These are phyloP conservation scores for Mesoclemmys tuberculata DNA, from an alignment of 2,113 vertebrate genomes.

Conservation along the genomic window DNA sequence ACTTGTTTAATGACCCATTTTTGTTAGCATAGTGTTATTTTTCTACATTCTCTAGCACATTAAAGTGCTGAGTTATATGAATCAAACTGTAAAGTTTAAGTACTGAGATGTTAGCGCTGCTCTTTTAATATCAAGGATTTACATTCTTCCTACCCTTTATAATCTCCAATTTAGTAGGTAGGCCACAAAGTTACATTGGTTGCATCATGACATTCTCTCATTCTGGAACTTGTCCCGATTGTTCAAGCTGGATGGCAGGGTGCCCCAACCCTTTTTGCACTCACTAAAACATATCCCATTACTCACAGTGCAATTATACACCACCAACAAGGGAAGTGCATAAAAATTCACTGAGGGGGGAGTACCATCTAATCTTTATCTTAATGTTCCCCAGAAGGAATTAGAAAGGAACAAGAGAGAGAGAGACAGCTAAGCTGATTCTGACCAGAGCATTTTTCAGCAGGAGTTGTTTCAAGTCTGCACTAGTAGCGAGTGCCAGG, in stretches of 20 bases:
- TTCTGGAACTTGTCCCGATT: background rate
- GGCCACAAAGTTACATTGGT: slow-evolving; percentile 20
- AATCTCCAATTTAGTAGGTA: slow-evolving; percentile 52
- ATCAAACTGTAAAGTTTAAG: slow-evolving; percentile 51
- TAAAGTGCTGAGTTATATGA: slow-evolving; percentile 58
- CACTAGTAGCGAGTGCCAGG: slow-evolving; percentile 1
- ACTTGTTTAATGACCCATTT: slow-evolving; percentile 55
- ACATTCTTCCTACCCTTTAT: slow-evolving; percentile 46
- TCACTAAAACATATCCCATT: background rate
- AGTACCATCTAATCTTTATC: background rate
- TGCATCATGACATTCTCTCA: slow-evolving; percentile 48
- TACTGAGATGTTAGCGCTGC: slow-evolving; percentile 48
- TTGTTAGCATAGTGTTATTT: slow-evolving; percentile 62
- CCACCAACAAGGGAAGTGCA: slow-evolving; percentile 22
- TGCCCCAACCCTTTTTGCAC: background rate
- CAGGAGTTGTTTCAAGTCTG: background rate
- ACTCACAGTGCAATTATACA: slow-evolving; percentile 12
- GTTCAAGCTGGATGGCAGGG: background rate
- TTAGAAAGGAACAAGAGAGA: slow-evolving; percentile 10
- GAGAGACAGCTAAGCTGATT: background rate
- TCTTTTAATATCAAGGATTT: slow-evolving; percentile 50
- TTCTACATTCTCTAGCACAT: slow-evolving; percentile 68
- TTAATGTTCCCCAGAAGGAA: slow-evolving; percentile 2
- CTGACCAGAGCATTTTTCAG: background rate
- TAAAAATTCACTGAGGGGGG: background rate